phyloP scores from a whole-genome alignment of 2,888 invertebrate species.

The Hedychridium roseum region DNA sequence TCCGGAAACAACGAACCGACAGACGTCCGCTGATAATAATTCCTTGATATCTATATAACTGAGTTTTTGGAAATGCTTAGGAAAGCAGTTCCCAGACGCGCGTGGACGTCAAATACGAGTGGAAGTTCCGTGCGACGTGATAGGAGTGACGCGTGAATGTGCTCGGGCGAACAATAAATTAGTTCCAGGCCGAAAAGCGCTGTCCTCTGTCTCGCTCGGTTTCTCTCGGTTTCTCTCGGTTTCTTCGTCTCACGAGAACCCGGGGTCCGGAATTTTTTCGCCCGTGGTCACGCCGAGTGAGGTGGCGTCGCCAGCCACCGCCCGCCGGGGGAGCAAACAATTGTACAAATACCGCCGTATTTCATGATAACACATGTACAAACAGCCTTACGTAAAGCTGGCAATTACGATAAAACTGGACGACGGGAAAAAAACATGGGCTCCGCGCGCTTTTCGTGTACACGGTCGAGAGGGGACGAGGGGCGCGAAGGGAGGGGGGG shows the following conservation, averaged over 20 bases:
- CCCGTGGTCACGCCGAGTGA: constrained; percentile 55
- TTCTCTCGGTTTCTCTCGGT: too few species aligned
- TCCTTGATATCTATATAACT: too few species aligned
- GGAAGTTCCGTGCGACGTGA: too few species aligned
- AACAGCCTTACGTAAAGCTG: constrained; percentile 62
- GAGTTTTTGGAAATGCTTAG: too few species aligned
- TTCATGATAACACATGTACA: constrained; percentile 63
- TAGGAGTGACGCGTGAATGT: not conserved
- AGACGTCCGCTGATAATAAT: too few species aligned
- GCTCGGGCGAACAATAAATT: constrained; percentile 26
- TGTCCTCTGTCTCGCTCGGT: constrained; percentile 2
- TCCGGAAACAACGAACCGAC: too few species aligned
- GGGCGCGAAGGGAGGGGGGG: not conserved
- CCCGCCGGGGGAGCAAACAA: constrained; percentile 57
- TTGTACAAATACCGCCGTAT: constrained; percentile 62
- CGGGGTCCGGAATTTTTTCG: constrained; percentile 47
- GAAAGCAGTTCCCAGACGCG: too few species aligned
- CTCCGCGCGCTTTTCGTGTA: constrained; percentile 34
- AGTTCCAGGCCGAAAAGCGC: constrained; percentile 29
- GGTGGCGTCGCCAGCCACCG: constrained; percentile 28
- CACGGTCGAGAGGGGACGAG: constrained; percentile 7
- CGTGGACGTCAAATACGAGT: too few species aligned
- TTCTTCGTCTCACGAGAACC: too few species aligned
- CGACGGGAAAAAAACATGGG: constrained; percentile 43
- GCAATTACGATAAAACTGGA: constrained; percentile 61